phyloP scores from a whole-genome alignment of 2,888 invertebrate species.

The Tenthredo notha region DNA sequence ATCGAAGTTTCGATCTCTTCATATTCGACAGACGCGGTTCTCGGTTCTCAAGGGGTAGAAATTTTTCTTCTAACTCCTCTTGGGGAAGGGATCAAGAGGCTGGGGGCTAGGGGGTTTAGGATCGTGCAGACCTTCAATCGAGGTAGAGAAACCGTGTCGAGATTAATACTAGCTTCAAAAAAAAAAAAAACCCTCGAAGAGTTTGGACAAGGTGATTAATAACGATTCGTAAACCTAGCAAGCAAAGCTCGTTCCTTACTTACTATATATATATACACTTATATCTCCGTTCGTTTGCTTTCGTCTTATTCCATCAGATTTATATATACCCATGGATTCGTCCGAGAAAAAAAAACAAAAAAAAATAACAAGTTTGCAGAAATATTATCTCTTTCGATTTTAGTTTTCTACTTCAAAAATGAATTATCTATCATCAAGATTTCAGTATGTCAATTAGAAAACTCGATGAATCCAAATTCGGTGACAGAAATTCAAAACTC shows the following conservation, averaged over 20 bases:
- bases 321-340: slow-evolving; percentile 9
- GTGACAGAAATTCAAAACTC: no score
- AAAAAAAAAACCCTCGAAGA: slow-evolving; percentile 24
- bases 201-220: slow-evolving; percentile 46
- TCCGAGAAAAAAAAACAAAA: background rate
- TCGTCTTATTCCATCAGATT: slow-evolving; percentile 19
- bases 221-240: slow-evolving; percentile 41
- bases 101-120: background rate
- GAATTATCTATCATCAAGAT: no score
- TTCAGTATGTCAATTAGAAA: no score
- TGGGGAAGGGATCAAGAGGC: no score
- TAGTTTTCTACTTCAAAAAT: no score
- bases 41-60: background rate
- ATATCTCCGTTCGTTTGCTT: background rate
- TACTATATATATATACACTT: no score
- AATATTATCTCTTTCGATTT: background rate
- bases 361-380: background rate
- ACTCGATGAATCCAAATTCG: no score
- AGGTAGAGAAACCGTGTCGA: slow-evolving; percentile 21
- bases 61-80: background rate
- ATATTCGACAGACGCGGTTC: background rate
- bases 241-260: background rate
- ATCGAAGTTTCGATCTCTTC: background rate
- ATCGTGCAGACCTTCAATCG: background rate
- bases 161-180: slow-evolving; percentile 34